These are phyloP conservation scores for Saccostrea cuccullata DNA, from an alignment of 1,140 invertebrate genomes.

Conservation along the genomic window DNA sequence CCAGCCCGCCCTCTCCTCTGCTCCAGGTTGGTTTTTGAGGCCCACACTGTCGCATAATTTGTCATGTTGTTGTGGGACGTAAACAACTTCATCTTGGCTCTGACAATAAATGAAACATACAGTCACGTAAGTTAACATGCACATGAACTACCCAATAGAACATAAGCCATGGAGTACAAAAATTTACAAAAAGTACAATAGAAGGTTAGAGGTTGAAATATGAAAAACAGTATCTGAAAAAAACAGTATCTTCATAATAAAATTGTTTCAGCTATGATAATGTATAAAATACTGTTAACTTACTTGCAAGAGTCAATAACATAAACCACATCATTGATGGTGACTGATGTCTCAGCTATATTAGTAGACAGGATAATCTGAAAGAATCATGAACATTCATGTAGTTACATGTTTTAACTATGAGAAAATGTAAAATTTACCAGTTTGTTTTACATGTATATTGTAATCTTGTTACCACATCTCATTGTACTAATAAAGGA, in stretches of 20 bases:
- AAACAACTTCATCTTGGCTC: constrained; percentile 78
- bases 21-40: constrained; percentile 83
- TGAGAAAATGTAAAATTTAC: too few relatives aligned
- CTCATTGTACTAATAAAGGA: too few relatives aligned
- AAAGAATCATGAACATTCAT: constrained; percentile 17
- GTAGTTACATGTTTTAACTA: background rate
- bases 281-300: constrained; percentile 55
- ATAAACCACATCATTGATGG: constrained; percentile 79
- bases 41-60: constrained; percentile 80
- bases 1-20: constrained; percentile 86
- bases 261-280: background rate
- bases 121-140: too few relatives aligned
- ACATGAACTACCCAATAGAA: too few relatives aligned
- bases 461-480: too few relatives aligned
- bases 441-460: too few relatives aligned
- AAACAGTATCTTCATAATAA: background rate
- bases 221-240: too few relatives aligned
- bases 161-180: too few relatives aligned
- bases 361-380: constrained; percentile 80
- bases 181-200: too few relatives aligned
- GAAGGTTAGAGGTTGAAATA: too few relatives aligned
- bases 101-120: constrained; percentile 54
- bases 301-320: constrained; percentile 79
- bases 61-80: constrained; percentile 80
- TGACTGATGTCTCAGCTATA: constrained; percentile 81